Evolutionary conservation across 2,888 invertebrate genomes (phyloP).

Genomic region (Hydroisotoma schaefferi): DNA sequence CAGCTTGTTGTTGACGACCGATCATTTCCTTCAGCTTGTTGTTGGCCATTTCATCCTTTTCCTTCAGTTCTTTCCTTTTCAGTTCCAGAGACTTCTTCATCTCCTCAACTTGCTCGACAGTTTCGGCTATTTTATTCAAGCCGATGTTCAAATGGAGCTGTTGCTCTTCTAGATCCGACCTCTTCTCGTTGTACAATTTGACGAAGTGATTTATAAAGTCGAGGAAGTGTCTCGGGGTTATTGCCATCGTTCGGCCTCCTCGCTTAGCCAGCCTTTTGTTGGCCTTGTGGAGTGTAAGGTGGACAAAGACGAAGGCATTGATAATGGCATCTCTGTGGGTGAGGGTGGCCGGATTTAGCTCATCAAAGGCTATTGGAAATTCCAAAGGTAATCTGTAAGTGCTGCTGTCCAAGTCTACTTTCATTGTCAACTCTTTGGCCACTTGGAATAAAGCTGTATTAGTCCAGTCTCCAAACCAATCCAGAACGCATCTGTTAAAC

Average conservation of each 20-base stretch:
- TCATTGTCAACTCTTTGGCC: conserved; percentile 84
- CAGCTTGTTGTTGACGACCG: conserved; percentile 98
- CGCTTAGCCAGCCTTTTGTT: conserved; percentile 85
- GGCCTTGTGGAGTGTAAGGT: conserved; percentile 93
- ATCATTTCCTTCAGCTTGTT: conserved; percentile 99
- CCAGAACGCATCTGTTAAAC: conserved; percentile 97
- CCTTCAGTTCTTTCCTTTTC: conserved; percentile 88
- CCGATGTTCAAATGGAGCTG: conserved; percentile 98
- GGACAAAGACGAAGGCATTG: conserved; percentile 97
- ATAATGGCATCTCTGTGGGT: conserved; percentile 94
- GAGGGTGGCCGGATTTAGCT: conserved; percentile 67
- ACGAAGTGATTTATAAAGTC: conserved; percentile 99
- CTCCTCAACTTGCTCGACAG: conserved; percentile 98
- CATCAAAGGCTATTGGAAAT: conserved; percentile 82
- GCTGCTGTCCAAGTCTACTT: conserved; percentile 86
- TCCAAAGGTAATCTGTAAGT: conserved; percentile 80
- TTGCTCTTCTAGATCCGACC: conserved; percentile 92
- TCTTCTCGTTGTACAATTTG: conserved; percentile 93
- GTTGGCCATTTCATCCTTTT: conserved; percentile 98
- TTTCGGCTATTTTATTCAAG: conserved; percentile 97
- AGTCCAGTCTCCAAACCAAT: conserved; percentile 99
- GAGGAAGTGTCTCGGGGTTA: conserved; percentile 94
- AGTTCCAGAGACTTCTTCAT: conserved; percentile 98
- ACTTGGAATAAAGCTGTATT: conserved; percentile 88
- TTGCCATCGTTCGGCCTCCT: conserved; percentile 93